Evolutionary conservation across 2,797 vertebrate species (phyloP).

Genomic region (Sebastes nivosus): DNA sequence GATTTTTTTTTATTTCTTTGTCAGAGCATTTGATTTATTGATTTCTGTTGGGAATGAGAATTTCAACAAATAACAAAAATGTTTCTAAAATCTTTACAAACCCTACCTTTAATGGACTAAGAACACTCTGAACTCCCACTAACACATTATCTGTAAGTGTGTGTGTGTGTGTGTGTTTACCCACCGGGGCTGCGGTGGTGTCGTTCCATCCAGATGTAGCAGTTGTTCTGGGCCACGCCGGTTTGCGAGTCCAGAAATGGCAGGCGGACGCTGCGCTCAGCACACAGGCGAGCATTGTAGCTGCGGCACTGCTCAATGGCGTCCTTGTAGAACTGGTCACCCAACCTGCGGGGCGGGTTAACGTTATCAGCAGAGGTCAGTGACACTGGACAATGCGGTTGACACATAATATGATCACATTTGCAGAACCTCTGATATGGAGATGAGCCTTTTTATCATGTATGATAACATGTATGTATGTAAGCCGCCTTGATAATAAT

Average conservation of each 20-base stretch:
- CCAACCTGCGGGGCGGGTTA: slow-evolving; percentile 82
- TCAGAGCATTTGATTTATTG: too few species aligned
- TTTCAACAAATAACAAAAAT: too few species aligned
- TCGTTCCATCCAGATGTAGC: slow-evolving; percentile 99
- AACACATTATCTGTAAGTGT: background rate
- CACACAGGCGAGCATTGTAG: slow-evolving; percentile 95
- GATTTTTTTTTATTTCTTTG: too few species aligned
- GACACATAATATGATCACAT: background rate
- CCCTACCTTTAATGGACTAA: background rate
- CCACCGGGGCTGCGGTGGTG: slow-evolving; percentile 95
- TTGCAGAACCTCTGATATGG: background rate
- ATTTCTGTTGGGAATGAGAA: too few species aligned
- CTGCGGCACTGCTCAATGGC: slow-evolving; percentile 97
- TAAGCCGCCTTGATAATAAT: background rate
- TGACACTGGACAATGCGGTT: slow-evolving; percentile 1
- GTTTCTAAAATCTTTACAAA: too few species aligned
- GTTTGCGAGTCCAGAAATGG: slow-evolving; percentile 97
- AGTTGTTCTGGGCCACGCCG: slow-evolving; percentile 97
- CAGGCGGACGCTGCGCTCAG: slow-evolving; percentile 94
- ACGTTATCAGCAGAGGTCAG: slow-evolving; percentile 19
- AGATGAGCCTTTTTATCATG: slow-evolving; percentile 2
- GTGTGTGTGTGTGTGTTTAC: slow-evolving; percentile 18
- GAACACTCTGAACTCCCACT: background rate
- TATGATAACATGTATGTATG: background rate
- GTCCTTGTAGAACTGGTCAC: slow-evolving; percentile 98